A percentile compares a stretch with the other conserved stretches of the same genome.
Conservation (phyloP, 1,140 invertebrate species). For the Papilio polyxenes region DNA sequence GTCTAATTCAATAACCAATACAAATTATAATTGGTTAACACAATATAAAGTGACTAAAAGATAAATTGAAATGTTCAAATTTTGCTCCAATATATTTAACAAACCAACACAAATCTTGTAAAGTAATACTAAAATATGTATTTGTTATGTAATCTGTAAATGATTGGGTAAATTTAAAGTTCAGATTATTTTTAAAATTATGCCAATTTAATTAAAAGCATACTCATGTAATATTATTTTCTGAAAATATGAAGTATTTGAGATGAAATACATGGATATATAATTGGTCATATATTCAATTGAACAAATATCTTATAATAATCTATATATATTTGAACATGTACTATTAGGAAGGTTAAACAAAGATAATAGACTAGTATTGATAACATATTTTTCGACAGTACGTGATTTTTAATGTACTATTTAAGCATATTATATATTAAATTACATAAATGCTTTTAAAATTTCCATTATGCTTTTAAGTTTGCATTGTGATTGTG, state of each 20-base stretch:
- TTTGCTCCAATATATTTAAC: neutral
- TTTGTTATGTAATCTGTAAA: neutral
- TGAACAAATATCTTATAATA: neutral
- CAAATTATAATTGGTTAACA: conserved; percentile 11
- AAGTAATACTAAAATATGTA: neutral
- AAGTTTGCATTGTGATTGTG: conserved; percentile 2
- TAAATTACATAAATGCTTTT: neutral
- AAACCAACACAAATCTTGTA: neutral
- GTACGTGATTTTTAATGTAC: neutral
- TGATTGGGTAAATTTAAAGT: no score
- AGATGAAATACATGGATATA: neutral
- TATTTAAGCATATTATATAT: neutral
- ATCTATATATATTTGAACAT: neutral
- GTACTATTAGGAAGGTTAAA: neutral
- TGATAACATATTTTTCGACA: neutral
- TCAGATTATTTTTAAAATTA: neutral
- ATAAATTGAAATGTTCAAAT: neutral
- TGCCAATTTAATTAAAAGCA: neutral
- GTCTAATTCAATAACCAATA: conserved; percentile 36
- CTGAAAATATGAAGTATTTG: neutral
- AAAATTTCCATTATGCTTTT: neutral
- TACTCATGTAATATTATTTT: neutral
- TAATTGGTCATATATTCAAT: neutral
- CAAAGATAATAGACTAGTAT: conserved; percentile 4
- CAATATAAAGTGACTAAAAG: neutral